Evolutionary conservation across 2,888 invertebrate species (phyloP).

Genomic region (Epistrophe eligans): DNA sequence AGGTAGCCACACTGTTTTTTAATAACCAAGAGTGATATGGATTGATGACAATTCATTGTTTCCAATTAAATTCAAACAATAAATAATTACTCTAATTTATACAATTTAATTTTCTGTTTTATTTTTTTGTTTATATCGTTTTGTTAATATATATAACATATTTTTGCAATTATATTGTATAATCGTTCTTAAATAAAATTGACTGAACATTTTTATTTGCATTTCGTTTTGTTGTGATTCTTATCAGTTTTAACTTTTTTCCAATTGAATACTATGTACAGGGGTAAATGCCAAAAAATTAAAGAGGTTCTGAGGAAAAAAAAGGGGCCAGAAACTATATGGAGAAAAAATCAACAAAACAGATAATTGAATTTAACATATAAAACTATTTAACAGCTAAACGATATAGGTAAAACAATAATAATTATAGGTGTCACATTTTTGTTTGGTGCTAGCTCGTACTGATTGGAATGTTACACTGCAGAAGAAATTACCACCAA

Average conservation of each 20-base stretch:
- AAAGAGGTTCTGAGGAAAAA: neutral
- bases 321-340: slow-evolving; percentile 8
- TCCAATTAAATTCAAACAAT: neutral
- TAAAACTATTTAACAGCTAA: slow-evolving; percentile 64
- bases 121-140: slow-evolving; percentile 59
- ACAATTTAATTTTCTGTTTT: slow-evolving; percentile 43
- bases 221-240: slow-evolving; percentile 15
- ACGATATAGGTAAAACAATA: slow-evolving; percentile 25
- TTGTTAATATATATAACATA: slow-evolving; percentile 60
- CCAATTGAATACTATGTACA: slow-evolving; percentile 67
- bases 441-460: slow-evolving; percentile 31
- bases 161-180: slow-evolving; percentile 60
- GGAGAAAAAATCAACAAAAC: slow-evolving; percentile 46
- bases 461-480: slow-evolving; percentile 61
- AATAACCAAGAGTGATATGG: too few relatives aligned
- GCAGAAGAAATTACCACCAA: slow-evolving; percentile 46
- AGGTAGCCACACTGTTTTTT: too few relatives aligned
- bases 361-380: slow-evolving; percentile 43
- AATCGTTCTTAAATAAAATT: slow-evolving; percentile 73
- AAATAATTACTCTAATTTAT: slow-evolving; percentile 32
- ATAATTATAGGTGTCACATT: slow-evolving; percentile 8
- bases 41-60: too few relatives aligned
- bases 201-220: slow-evolving; percentile 61
- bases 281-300: slow-evolving; percentile 25
- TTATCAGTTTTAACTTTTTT: slow-evolving; percentile 36